Evolutionary conservation across 2,888 invertebrate genomes (phyloP), one percentile per base, ranked within the genome.

Genomic region (Aspidiotus destructor): DNA sequence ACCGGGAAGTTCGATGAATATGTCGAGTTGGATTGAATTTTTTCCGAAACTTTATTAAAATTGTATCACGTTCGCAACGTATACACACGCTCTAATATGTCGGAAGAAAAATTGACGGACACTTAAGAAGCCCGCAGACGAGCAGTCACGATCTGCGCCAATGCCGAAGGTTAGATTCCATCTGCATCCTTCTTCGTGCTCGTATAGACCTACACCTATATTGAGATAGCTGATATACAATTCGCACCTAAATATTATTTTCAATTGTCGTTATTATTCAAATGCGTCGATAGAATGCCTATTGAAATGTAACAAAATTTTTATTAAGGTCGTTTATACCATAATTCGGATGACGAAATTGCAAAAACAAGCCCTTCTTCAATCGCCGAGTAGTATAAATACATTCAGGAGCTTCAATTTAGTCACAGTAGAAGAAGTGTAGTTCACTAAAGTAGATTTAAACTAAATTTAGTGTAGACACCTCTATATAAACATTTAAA

Each of bases 181-280:
- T 28, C 28, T 28, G n/a, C n/a, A 48, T 48, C 48, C 48, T 48
- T n/a, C 48, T 48, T n/a, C 28, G 28, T 28, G 28, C 28, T 28
- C 28, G 1, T 28, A 28, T 28, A n/a, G 48, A 48, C n/a, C n/a
- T 48, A 48, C 48, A 48, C 48, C 10, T 48, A 5, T 28, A 28
- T 28, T 28, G 28, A 28, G 28, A 28, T 1, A 28, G 28, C 28
- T 28, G n/a, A 48, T 48, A 48, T 48, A 48, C 48, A n/a, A 48
- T 48, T n/a, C 11, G 48, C n/a, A 11, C 11, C 11, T 28, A 58
- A 58, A 58, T 2, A 58, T 28, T 17, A 13, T 58, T 58, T 58
- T 54, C 40, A 58, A 58, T 58, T 58, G 40, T 58, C 58, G 40
- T 58, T 58, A 58, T 58, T 58, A 58, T 58, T 58, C 40, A 28